Conservation (phyloP, 2,888 invertebrate species). For the Drosophila percnosoma region DNA sequence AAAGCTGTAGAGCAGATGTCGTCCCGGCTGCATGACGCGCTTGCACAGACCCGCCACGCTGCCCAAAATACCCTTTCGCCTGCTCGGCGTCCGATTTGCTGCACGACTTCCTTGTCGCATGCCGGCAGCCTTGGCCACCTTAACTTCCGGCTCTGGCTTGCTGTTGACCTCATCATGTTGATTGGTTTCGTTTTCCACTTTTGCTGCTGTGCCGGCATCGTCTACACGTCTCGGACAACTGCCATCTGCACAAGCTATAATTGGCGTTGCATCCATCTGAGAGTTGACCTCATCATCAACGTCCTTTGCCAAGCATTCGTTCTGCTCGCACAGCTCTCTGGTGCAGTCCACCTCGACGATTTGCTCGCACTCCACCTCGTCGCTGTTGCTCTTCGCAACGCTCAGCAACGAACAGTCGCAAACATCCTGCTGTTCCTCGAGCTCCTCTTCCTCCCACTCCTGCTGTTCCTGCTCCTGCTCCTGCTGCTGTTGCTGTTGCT, state of each 20-base stretch:
- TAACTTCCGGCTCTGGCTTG: background rate
- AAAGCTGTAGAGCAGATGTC: conserved; percentile 56
- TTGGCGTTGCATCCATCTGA: background rate
- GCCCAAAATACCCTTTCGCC: conserved; percentile 22
- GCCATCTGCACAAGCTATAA: background rate
- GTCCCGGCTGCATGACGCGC: conserved; percentile 44
- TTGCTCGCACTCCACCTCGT: background rate
- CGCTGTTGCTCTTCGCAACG: background rate
- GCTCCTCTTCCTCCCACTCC: background rate
- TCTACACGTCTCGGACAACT: background rate
- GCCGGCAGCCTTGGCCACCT: background rate
- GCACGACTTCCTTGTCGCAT: background rate
- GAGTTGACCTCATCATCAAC: background rate
- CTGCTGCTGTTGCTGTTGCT: background rate
- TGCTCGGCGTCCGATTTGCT: background rate
- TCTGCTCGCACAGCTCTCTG: background rate
- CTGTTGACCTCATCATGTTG: too few species aligned
- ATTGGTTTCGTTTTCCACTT: background rate
- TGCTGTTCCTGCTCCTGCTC: background rate
- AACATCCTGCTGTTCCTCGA: background rate
- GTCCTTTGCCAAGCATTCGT: background rate
- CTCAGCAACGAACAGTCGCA: background rate
- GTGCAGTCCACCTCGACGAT: background rate
- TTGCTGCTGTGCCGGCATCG: background rate
- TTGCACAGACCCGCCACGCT: conserved; percentile 41